Evolutionary conservation across 1,140 invertebrate genomes (phyloP).

Genomic region (Cataglyphis hispanica): DNA sequence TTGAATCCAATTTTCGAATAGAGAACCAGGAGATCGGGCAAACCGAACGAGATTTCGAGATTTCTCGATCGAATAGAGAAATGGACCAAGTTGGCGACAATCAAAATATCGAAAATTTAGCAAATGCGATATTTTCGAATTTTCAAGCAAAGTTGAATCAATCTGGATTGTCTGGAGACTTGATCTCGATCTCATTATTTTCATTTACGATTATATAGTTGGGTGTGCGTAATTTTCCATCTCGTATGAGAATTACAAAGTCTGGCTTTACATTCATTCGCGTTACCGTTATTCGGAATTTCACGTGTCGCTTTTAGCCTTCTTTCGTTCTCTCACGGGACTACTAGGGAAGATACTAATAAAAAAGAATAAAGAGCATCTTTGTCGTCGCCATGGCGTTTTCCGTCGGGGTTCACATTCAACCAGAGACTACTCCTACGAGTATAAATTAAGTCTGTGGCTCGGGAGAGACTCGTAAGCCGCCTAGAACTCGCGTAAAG

Average conservation of each 20-base stretch:
- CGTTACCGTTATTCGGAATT: conserved; percentile 29
- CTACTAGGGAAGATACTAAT: background rate
- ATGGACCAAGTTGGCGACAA: too few species aligned
- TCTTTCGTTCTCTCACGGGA: background rate
- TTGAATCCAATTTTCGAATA: conserved; percentile 12
- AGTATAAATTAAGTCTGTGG: conserved; percentile 52
- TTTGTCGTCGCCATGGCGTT: conserved; percentile 2
- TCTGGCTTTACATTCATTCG: background rate
- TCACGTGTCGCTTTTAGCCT: conserved; percentile 17
- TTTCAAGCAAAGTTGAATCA: background rate
- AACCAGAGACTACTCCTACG: background rate
- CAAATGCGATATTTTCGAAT: background rate
- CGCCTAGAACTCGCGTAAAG: conserved; percentile 11
- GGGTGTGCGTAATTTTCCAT: too few species aligned
- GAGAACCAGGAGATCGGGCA: background rate
- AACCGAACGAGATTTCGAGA: background rate
- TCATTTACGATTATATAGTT: background rate
- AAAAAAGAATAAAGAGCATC: conserved; percentile 37
- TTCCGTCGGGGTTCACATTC: conserved; percentile 25
- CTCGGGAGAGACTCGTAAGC: conserved; percentile 40
- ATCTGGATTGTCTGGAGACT: background rate
- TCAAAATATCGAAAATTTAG: conserved; percentile 7
- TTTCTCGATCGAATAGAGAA: background rate
- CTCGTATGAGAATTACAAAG: too few species aligned
- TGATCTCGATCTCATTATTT: background rate